phyloP scores from a whole-genome alignment of 2,113 vertebrate genomes.

The Raja brachyura region DNA sequence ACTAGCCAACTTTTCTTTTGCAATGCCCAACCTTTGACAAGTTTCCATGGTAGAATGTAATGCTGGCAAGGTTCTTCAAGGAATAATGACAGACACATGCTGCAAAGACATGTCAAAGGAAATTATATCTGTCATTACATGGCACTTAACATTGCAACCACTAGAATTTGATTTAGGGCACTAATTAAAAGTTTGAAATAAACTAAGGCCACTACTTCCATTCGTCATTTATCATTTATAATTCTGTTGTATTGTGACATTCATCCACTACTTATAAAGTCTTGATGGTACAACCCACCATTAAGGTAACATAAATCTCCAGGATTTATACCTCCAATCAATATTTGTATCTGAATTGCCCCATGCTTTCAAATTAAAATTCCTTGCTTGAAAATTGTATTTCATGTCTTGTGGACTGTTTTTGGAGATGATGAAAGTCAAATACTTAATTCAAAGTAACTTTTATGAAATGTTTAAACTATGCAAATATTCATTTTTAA shows the following conservation, averaged over 20 bases:
- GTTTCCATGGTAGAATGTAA: not conserved
- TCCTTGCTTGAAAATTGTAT: not conserved
- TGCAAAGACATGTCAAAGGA: not conserved
- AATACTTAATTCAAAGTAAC: not conserved
- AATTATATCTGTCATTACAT: not conserved
- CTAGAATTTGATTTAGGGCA: not conserved
- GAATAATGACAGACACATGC: not conserved
- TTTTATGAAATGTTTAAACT: not conserved
- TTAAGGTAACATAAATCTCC: not conserved
- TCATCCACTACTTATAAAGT: not conserved
- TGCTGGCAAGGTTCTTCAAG: not conserved
- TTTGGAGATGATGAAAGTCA: not conserved
- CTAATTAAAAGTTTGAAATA: not conserved
- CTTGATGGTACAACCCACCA: not conserved
- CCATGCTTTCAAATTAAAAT: not conserved
- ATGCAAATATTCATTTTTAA: not conserved
- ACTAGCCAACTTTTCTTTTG: not conserved
- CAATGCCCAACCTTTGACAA: not conserved
- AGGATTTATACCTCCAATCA: not conserved
- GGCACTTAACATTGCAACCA: not conserved
- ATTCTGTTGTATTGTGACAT: not conserved
- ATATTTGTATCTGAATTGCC: not conserved
- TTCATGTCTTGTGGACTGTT: not conserved
- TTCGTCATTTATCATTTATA: not conserved
- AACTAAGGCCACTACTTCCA: not conserved